These are phyloP conservation scores for Paratilapia polleni DNA, from an alignment of 2,113 vertebrate species.

Conservation along the genomic window DNA sequence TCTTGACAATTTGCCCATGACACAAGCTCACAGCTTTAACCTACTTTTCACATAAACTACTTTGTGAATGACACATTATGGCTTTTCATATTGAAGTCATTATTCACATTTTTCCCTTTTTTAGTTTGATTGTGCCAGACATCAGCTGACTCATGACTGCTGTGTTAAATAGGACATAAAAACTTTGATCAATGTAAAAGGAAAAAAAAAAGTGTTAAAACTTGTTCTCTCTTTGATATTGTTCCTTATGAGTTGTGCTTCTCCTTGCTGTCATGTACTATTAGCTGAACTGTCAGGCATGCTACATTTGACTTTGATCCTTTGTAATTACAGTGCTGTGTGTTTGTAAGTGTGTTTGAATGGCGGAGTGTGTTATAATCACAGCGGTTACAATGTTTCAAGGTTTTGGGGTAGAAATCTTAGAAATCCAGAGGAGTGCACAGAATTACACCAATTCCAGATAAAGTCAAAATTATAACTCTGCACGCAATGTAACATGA, in stretches of 20 bases:
- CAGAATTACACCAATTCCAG: constrained; percentile 31
- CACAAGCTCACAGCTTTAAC: background rate
- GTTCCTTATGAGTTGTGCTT: constrained; percentile 35
- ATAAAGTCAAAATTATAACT: constrained; percentile 50
- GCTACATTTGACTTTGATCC: constrained; percentile 44
- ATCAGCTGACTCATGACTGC: background rate
- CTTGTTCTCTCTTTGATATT: constrained; percentile 26
- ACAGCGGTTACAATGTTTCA: constrained; percentile 7
- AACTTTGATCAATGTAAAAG: background rate
- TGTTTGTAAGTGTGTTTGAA: constrained; percentile 18
- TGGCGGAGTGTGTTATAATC: background rate
- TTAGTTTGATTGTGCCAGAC: background rate
- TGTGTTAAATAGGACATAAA: background rate
- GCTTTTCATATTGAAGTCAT: background rate
- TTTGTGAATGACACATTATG: background rate
- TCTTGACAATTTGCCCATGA: background rate
- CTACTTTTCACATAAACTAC: background rate
- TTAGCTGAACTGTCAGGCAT: constrained; percentile 38
- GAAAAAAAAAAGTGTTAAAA: background rate
- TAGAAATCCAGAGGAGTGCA: constrained; percentile 34
- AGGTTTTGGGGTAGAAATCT: constrained; percentile 32
- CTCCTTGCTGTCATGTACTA: constrained; percentile 12
- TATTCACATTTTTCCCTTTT: background rate
- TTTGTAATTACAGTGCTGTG: constrained; percentile 26
- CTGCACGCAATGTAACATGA: constrained; percentile 65